phyloP scores from a whole-genome alignment of 1,140 invertebrate species.

The Triops cancriformis region DNA sequence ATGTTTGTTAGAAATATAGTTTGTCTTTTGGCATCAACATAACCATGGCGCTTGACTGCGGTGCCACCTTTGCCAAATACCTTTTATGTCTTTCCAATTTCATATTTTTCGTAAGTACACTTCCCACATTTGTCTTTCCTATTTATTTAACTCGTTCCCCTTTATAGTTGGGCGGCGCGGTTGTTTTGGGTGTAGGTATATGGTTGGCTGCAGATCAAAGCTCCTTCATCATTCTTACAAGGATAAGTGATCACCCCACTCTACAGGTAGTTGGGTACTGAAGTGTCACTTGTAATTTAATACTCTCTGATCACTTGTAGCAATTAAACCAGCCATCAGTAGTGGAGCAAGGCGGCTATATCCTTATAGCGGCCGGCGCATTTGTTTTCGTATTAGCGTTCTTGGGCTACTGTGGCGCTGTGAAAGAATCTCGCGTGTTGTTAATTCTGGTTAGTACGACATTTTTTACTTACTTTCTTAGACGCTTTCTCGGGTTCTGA shows the following conservation, averaged over 20 bases:
- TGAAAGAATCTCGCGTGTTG: slow-evolving; percentile 69
- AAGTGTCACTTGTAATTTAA: slow-evolving; percentile 3
- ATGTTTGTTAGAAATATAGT: neutral
- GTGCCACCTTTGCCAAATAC: slow-evolving; percentile 51
- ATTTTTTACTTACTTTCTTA: neutral
- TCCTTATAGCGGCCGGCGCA: slow-evolving; percentile 66
- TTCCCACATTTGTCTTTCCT: neutral
- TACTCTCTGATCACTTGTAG: slow-evolving; percentile 36
- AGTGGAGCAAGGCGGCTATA: slow-evolving; percentile 51
- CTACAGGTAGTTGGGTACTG: neutral
- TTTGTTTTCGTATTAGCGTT: slow-evolving; percentile 75
- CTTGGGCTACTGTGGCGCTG: slow-evolving; percentile 75
- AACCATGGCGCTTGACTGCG: slow-evolving; percentile 28
- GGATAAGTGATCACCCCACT: slow-evolving; percentile 46
- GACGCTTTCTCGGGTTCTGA: neutral
- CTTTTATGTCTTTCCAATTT: slow-evolving; percentile 67
- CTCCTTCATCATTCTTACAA: slow-evolving; percentile 52
- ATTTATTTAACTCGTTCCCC: neutral
- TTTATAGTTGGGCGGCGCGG: slow-evolving; percentile 60
- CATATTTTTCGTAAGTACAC: slow-evolving; percentile 60
- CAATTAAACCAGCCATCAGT: slow-evolving; percentile 52
- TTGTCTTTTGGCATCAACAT: neutral
- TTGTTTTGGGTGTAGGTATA: slow-evolving; percentile 61
- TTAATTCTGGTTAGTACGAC: slow-evolving; percentile 57
- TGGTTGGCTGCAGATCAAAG: slow-evolving; percentile 63